Percentiles rank a stretch among this genome's conserved stretches.
phyloP scores from a whole-genome alignment of 53 echinoderm and acorn worm genomes.

The Temnopleurus reevesii region DNA sequence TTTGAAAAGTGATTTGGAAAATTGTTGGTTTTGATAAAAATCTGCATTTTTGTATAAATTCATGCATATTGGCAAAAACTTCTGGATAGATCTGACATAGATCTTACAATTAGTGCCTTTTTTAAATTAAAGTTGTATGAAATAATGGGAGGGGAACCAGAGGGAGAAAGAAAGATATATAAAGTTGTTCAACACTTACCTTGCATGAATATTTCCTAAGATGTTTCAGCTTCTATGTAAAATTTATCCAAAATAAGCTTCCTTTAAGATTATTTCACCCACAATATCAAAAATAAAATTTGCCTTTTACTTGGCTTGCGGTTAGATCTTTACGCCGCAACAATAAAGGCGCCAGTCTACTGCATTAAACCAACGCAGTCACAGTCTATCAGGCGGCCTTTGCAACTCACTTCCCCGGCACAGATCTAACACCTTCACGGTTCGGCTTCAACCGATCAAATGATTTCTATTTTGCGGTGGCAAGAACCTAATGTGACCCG shows the following conservation, averaged over 20 bases:
- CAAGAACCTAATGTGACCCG: constrained; percentile 46
- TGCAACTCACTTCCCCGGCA: not conserved
- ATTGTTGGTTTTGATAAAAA: no score
- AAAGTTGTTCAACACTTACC: not conserved
- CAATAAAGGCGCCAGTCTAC: not conserved
- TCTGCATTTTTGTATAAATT: no score
- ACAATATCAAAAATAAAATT: not conserved
- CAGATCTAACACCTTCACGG: constrained; percentile 29
- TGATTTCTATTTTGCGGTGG: not conserved
- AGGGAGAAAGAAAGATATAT: not conserved
- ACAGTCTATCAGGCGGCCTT: constrained; percentile 14
- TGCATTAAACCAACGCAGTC: not conserved
- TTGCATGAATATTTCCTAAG: not conserved
- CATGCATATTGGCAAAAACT: no score
- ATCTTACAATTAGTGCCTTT: no score
- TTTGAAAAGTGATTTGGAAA: no score
- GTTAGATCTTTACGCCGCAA: not conserved
- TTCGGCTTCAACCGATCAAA: constrained; percentile 28
- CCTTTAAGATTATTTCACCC: not conserved
- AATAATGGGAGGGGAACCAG: no score
- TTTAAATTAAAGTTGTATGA: no score
- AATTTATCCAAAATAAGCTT: not conserved
- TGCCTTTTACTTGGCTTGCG: not conserved
- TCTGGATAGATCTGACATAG: no score
- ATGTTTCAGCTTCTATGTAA: not conserved